phyloP scores from a whole-genome alignment of 2,113 vertebrate species.

The Abramis brama region DNA sequence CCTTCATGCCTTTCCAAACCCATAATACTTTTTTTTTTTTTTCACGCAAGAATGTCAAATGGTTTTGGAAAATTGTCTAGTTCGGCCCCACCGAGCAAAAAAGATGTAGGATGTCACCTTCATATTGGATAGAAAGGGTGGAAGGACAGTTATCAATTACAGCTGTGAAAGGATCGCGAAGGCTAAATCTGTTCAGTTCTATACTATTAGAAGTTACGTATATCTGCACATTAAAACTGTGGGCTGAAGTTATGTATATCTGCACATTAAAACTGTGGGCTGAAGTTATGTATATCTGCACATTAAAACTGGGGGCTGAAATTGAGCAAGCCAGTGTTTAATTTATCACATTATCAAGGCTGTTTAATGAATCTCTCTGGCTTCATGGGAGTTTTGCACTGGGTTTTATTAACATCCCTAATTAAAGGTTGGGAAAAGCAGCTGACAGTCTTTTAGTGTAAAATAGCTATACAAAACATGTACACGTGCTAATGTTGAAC shows the following conservation, averaged over 20 bases:
- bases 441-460: neutral
- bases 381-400: neutral
- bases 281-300: too few species aligned
- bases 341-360: neutral
- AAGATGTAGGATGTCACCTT: neutral
- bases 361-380: neutral
- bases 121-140: neutral
- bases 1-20: too few species aligned
- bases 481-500: neutral
- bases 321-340: neutral
- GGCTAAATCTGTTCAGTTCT: neutral
- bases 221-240: constrained; percentile 3
- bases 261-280: neutral
- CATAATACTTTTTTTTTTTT: too few species aligned
- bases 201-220: neutral
- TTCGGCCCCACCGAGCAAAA: neutral
- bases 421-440: neutral
- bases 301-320: neutral
- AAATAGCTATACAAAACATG: neutral
- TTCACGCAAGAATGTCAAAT: too few species aligned
- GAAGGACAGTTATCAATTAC: neutral
- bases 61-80: too few species aligned
- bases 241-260: neutral
- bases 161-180: neutral
- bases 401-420: neutral